Conservation (phyloP, 2,888 invertebrate genomes). For the Andricus quercusramuli region DNA sequence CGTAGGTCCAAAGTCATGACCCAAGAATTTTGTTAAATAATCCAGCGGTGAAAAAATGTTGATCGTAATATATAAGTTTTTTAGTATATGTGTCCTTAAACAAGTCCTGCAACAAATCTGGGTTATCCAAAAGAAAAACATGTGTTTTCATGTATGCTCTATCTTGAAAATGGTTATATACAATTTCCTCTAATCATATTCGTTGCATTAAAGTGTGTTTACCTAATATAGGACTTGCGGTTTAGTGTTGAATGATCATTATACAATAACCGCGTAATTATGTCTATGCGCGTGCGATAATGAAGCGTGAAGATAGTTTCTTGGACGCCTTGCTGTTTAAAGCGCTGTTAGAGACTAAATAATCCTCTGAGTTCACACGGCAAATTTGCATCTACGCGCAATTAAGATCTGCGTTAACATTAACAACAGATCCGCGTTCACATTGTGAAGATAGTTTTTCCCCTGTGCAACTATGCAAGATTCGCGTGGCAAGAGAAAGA, state of each 20-base stretch:
- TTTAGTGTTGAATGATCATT: constrained; percentile 32
- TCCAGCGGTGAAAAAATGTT: too few species aligned
- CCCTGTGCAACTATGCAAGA: constrained; percentile 7
- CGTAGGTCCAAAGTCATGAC: too few species aligned
- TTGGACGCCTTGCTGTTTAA: constrained; percentile 14
- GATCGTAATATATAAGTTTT: too few species aligned
- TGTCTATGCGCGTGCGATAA: constrained; percentile 45
- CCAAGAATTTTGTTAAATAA: too few species aligned
- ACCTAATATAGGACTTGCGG: constrained; percentile 3
- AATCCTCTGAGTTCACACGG: constrained; percentile 47
- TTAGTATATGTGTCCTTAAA: too few species aligned
- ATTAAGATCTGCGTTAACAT: constrained; percentile 66
- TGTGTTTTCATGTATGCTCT: neutral
- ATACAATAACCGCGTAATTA: constrained; percentile 34
- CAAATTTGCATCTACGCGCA: constrained; percentile 70
- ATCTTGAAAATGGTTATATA: neutral
- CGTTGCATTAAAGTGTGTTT: neutral
- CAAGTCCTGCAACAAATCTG: too few species aligned
- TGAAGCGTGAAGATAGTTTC: constrained; percentile 39
- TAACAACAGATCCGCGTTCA: constrained; percentile 50
- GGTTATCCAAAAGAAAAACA: too few species aligned
- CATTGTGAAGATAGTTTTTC: constrained; percentile 21
- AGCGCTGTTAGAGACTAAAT: constrained; percentile 31
- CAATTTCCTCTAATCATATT: constrained; percentile 9
- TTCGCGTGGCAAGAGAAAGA: constrained; percentile 27